Evolutionary conservation across 2,797 vertebrate species (phyloP).

Genomic region (Morus bassanus): DNA sequence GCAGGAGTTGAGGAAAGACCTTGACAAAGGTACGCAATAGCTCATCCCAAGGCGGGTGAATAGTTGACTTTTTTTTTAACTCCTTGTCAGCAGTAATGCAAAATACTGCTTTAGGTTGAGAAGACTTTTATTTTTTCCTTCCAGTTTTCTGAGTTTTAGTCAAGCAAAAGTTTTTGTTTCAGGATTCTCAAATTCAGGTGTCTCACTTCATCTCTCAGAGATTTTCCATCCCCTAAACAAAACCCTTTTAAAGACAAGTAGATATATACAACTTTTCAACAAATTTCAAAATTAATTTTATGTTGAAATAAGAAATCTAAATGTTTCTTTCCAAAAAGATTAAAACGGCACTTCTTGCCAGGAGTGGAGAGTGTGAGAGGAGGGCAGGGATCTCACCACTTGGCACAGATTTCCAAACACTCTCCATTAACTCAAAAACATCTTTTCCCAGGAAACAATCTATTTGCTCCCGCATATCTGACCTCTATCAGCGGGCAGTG

Average conservation of each 20-base stretch:
- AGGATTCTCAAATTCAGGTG: not conserved
- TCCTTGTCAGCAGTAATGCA: not conserved
- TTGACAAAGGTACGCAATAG: not conserved
- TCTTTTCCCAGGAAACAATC: constrained; percentile 2
- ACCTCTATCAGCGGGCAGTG: not conserved
- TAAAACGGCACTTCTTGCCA: not conserved
- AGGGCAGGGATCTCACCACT: not conserved
- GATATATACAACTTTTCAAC: not conserved
- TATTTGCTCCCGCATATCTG: not conserved
- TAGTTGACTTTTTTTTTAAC: not conserved
- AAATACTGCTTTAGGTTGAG: not conserved
- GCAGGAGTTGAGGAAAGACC: not conserved
- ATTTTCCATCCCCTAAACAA: not conserved
- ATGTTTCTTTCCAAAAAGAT: constrained; percentile 4
- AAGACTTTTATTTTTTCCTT: not conserved
- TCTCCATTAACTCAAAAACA: not conserved
- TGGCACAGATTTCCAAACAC: not conserved
- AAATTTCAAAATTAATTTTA: constrained; percentile 7
- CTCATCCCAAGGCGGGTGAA: not conserved
- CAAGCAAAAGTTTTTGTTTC: not conserved
- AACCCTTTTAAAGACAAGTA: not conserved
- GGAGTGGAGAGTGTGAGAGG: accelerated
- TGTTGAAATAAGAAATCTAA: constrained; percentile 12
- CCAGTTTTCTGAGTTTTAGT: not conserved
- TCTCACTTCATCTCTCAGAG: not conserved